These are phyloP conservation scores for Cephalotes varians DNA, from an alignment of 2,888 invertebrate species.

Conservation along the genomic window DNA sequence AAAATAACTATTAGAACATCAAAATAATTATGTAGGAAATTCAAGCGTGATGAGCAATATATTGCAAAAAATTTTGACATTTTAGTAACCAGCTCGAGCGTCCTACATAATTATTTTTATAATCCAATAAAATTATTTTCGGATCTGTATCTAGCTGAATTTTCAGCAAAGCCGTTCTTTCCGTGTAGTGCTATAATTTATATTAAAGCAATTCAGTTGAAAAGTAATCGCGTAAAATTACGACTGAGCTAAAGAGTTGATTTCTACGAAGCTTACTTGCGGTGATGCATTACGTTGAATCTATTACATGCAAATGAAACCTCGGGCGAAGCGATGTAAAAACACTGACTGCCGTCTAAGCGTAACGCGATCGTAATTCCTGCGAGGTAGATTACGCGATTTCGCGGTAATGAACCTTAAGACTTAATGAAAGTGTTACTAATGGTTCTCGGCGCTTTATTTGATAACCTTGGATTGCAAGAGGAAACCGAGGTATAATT, in stretches of 20 bases:
- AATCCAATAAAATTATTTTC: no score
- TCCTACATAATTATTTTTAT: no score
- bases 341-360: background rate
- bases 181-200: background rate
- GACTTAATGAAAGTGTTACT: slow-evolving; percentile 34
- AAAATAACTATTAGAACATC: no score
- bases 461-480: slow-evolving; percentile 28
- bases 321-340: background rate
- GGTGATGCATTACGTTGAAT: background rate
- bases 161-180: no score
- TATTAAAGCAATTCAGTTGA: background rate
- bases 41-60: no score
- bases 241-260: background rate
- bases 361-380: slow-evolving; percentile 27
- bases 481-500: slow-evolving; percentile 33
- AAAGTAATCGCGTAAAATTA: slow-evolving; percentile 11
- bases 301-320: background rate
- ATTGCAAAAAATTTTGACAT: no score
- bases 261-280: background rate
- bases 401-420: slow-evolving; percentile 3
- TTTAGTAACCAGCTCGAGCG: no score
- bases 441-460: slow-evolving; percentile 11
- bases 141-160: no score
- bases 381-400: slow-evolving; percentile 28
- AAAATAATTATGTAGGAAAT: no score